Evolutionary conservation across 2,888 invertebrate species (phyloP).

Genomic region (Zygogramma bicolorata): DNA sequence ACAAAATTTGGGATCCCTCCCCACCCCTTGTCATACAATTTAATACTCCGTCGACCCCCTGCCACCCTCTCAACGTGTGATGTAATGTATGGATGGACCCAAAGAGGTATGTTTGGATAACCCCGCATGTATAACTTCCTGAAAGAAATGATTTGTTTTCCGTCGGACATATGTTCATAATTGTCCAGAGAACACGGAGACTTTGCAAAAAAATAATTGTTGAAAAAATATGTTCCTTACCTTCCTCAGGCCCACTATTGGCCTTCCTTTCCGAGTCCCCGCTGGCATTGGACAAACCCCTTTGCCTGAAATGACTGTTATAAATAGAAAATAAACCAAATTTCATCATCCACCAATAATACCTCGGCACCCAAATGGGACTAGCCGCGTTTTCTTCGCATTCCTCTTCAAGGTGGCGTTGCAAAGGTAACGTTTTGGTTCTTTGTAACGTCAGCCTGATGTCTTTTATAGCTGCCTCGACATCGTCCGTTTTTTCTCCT

Average conservation of each 20-base stretch:
- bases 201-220: too few relatives aligned
- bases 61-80: too few relatives aligned
- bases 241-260: conserved; percentile 74
- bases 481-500: conserved; percentile 61
- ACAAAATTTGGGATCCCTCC: too few relatives aligned
- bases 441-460: conserved; percentile 84
- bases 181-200: too few relatives aligned
- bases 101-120: too few relatives aligned
- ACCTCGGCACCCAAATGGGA: conserved; percentile 80
- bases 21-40: too few relatives aligned
- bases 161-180: too few relatives aligned
- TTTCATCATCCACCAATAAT: conserved; percentile 35
- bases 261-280: conserved; percentile 76
- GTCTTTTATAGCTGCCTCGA: conserved; percentile 82
- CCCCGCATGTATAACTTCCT: too few relatives aligned
- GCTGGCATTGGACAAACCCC: conserved; percentile 69
- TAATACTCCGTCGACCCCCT: too few relatives aligned
- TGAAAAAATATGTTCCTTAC: conserved; percentile 47
- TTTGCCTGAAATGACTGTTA: conserved; percentile 68
- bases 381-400: conserved; percentile 70
- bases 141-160: too few relatives aligned
- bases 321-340: conserved; percentile 44
- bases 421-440: conserved; percentile 75
- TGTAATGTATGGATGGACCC: too few relatives aligned
- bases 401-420: conserved; percentile 65